These are phyloP conservation scores for Stichopus horrens DNA, from an alignment of 53 echinoderm and acorn worm genomes.

Conservation along the genomic window DNA sequence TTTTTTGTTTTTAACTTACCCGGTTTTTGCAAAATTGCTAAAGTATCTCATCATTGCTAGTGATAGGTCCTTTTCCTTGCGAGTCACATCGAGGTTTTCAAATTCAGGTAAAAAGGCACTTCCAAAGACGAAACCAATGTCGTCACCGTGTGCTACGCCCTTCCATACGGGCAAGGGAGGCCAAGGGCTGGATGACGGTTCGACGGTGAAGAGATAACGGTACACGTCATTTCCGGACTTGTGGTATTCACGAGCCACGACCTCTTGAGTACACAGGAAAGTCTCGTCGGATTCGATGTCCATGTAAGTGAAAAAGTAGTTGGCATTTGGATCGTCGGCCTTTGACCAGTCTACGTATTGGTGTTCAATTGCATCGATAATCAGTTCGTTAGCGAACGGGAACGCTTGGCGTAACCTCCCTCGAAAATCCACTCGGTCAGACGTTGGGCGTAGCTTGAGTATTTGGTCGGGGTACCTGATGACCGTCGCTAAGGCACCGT, in stretches of 20 bases:
- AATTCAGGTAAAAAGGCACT: slow-evolving; percentile 59
- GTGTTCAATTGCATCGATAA: slow-evolving; percentile 62
- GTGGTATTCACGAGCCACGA: slow-evolving; percentile 56
- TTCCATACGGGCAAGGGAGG: slow-evolving; percentile 55
- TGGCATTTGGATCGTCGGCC: slow-evolving; percentile 69
- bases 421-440: slow-evolving; percentile 31
- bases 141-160: slow-evolving; percentile 75
- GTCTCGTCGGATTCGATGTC: slow-evolving; percentile 68
- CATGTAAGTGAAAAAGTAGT: slow-evolving; percentile 65
- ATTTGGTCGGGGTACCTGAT: slow-evolving; percentile 43
- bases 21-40: slow-evolving; percentile 72
- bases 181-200: slow-evolving; percentile 61
- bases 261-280: slow-evolving; percentile 61
- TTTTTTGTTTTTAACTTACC: slow-evolving; percentile 45
- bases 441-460: slow-evolving; percentile 5
- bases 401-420: neutral
- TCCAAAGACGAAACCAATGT: slow-evolving; percentile 72
- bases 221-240: slow-evolving; percentile 50
- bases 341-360: slow-evolving; percentile 77
- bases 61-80: slow-evolving; percentile 51
- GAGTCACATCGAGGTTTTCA: slow-evolving; percentile 32
- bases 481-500: slow-evolving; percentile 54
- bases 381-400: slow-evolving; percentile 55
- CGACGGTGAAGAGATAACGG: slow-evolving; percentile 64
- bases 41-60: slow-evolving; percentile 59